A percentile compares a stretch with the other conserved stretches of the same genome.
Conservation (phyloP, 2,113 vertebrate genomes). For the Trochalopteron elliotii region DNA sequence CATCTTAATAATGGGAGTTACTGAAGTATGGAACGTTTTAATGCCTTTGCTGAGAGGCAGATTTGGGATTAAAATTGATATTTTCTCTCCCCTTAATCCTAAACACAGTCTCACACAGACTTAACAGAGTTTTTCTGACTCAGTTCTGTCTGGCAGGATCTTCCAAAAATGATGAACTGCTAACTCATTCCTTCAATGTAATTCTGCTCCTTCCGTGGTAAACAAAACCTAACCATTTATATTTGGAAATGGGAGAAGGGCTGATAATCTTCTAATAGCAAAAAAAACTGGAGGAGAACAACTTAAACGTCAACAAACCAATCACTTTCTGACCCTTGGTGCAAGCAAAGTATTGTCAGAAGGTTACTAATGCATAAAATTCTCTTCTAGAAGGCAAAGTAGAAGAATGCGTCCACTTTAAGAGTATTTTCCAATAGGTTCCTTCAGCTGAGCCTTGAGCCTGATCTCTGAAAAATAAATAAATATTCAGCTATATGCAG, state of each 20-base stretch:
- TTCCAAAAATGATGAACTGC: background rate
- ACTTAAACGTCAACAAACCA: background rate
- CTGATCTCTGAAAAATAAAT: conserved; percentile 43
- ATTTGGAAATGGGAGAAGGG: background rate
- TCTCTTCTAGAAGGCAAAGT: background rate
- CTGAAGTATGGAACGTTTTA: background rate
- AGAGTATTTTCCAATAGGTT: conserved; percentile 19
- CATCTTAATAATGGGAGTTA: background rate
- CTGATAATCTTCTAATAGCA: background rate
- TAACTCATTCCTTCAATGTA: background rate
- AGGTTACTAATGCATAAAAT: conserved; percentile 5
- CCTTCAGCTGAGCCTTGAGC: conserved; percentile 32
- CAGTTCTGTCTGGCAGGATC: background rate
- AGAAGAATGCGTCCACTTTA: conserved; percentile 33
- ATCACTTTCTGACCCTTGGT: conserved; percentile 24
- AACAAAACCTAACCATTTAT: background rate
- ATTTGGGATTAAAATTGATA: background rate
- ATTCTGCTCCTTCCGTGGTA: background rate
- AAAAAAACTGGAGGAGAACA: background rate
- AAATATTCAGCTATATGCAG: conserved; percentile 35
- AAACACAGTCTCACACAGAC: background rate
- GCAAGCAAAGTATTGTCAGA: background rate
- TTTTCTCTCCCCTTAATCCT: background rate
- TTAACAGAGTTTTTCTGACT: background rate
- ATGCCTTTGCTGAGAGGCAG: background rate